Evolutionary conservation across 2,113 vertebrate genomes (phyloP), one percentile per base, ranked within the genome.

Genomic region (Garra rufa): DNA sequence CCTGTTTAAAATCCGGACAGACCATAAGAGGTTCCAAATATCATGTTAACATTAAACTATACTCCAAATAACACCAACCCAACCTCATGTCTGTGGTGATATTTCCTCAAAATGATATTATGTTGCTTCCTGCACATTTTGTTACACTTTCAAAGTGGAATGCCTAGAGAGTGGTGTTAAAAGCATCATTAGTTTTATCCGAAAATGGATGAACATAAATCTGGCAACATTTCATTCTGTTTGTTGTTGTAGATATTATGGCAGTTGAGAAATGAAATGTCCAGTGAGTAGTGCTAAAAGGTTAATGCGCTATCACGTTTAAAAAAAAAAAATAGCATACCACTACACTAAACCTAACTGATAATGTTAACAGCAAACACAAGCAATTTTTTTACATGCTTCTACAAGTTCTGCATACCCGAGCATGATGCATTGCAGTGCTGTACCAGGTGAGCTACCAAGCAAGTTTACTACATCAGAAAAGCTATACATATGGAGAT

Each of bases 1-100:
- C 55, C 76, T 28, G 76, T 44, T 61, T 79, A 44, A 63, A 63
- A 77, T 38, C 50, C 50, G 8, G 19, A 41, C 75, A 76, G 50
- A 28, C 46, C 15, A 7, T 52, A 71, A 13, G 0, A 55, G 19
- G 11, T 38, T 77, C 38, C 10, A 34, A 59, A 43, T 77, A 24
- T 77, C 52, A 15, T 57, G 70, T 46, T 73, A 73, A 46, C 70
- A 24, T 9, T 73, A 26, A 73, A 73, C 69, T 44, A 11, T 71
- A 38, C 69, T 24, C 1, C 7, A 44, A 43, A 71, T 1, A 73
- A 24, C 24, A 26, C 21, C 70, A 73, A 46, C 70, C 70, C 11
- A 73, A 44, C 11, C n/a, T 73, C 52, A n/a, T 57, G 52, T 9
- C 52, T 21, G 34, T 69, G 61, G 10, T 14, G 41, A 44, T 10